Evolutionary conservation across 2,797 vertebrate genomes (phyloP).

Genomic region (Sparidentex hasta): DNA sequence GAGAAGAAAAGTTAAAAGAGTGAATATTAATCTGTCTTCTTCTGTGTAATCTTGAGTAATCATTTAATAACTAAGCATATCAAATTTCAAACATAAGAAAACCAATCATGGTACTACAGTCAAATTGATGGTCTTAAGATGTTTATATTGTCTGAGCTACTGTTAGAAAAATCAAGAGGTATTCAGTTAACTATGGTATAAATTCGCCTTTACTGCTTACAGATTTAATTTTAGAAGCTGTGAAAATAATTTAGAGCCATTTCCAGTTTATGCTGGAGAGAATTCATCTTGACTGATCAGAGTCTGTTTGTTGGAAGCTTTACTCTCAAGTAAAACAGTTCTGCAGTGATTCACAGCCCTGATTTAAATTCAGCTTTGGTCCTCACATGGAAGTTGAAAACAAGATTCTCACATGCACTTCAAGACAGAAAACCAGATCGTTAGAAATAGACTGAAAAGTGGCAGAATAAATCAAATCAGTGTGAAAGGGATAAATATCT

Average conservation of each 20-base stretch:
- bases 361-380: constrained; percentile 33
- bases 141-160: neutral
- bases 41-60: neutral
- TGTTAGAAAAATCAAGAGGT: neutral
- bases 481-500: neutral
- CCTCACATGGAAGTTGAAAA: constrained; percentile 5
- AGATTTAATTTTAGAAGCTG: neutral
- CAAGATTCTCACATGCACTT: constrained; percentile 2
- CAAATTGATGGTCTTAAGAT: neutral
- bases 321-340: constrained; percentile 4
- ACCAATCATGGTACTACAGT: neutral
- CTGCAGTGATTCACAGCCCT: constrained; percentile 17
- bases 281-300: constrained; percentile 12
- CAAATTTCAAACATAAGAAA: neutral
- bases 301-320: constrained; percentile 31
- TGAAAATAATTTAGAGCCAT: neutral
- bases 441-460: constrained; percentile 7
- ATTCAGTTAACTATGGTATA: neutral
- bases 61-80: neutral
- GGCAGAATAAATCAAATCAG: neutral
- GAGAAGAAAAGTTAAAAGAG: neutral
- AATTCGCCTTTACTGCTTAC: neutral
- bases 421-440: constrained; percentile 1
- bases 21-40: neutral
- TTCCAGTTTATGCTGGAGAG: neutral